Conservation (phyloP, 2,797 vertebrate genomes). For the Petrocephalus schoutedeni region DNA sequence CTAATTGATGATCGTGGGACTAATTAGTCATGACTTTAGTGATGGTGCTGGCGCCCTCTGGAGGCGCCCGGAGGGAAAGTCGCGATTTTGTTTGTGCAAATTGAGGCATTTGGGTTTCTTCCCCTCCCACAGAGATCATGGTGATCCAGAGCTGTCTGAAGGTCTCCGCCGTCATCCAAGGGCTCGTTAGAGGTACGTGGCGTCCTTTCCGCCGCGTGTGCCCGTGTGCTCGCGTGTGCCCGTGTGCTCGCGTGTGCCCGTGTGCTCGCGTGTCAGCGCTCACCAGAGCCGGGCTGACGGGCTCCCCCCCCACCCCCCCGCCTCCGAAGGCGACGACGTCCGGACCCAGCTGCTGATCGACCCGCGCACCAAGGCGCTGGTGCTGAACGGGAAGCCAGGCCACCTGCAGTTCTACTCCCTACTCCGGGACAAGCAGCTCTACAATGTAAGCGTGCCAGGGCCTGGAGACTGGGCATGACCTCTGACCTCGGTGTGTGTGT, state of each 20-base stretch:
- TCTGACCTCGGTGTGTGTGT: background rate
- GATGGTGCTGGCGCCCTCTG: background rate
- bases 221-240: background rate
- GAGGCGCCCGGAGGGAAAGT: background rate
- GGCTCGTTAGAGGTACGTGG: conserved; percentile 80
- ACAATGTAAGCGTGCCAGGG: conserved; percentile 72
- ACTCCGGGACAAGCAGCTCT: conserved; percentile 83
- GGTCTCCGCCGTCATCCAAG: conserved; percentile 81
- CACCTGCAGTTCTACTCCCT: conserved; percentile 94
- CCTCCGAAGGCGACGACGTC: conserved; percentile 61
- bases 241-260: no score
- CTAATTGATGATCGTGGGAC: background rate
- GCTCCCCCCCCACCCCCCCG: background rate
- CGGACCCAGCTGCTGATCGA: conserved; percentile 78
- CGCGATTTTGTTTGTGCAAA: background rate
- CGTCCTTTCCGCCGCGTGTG: background rate
- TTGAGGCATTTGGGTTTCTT: background rate
- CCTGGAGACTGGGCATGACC: background rate
- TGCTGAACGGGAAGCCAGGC: conserved; percentile 92
- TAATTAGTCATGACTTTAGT: background rate
- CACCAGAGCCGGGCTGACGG: background rate
- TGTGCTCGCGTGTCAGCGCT: background rate
- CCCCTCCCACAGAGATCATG: conserved; percentile 66
- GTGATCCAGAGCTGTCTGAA: conserved; percentile 79
- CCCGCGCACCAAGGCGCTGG: conserved; percentile 83